Evolutionary conservation across 2,888 invertebrate genomes (phyloP), one percentile per base, ranked within the genome.

Genomic region (Diarsia brunnea): DNA sequence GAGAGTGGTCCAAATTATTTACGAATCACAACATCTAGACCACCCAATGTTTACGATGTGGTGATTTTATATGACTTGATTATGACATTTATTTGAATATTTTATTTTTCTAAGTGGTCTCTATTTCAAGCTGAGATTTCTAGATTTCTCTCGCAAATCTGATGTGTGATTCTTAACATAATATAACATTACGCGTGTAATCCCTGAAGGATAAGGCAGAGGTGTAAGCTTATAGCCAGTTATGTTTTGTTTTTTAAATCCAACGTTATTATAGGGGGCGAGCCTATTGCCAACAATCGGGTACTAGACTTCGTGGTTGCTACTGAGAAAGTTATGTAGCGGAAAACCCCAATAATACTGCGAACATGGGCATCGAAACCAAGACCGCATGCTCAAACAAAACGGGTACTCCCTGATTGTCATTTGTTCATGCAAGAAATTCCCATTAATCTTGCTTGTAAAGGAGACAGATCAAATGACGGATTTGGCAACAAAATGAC

Each of bases 41-140:
- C 89, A 87, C 87, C 81, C 89, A 81, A 4, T 58, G 63, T 75
- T 84, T 86, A 86, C 79, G 80, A 73, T 43, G 65, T 68, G 73
- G 47, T 75, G 73, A 71, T 82, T 84, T 80, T 65, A 73, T 78
- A 63, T 70, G 68, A 38, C 47, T 78, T 68, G 12, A 76, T 78
- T 73, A 66, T 38, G 67, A 72, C 61, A 67, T 86, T 69, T 38
- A 21, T 60, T 63, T 14, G 38, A 70, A 78, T 75, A 75, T 64
- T 67, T 78, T 55, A 58, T 61, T 70, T 31, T 55, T 38, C 19
- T n/a, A 31, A 43, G 47, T 24, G 27, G n/a, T 47, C 1, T 43
- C 43, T 47, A 47, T 53, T 67, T 67, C n/a, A 16, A 63, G 19
- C 16, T 16, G 7, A 55, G 55, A 24, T 55, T 55, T 73, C 16